Base-by-base conservation (phyloP, 2,888 invertebrate species). In the Polydrusus tereticollis region DNA sequence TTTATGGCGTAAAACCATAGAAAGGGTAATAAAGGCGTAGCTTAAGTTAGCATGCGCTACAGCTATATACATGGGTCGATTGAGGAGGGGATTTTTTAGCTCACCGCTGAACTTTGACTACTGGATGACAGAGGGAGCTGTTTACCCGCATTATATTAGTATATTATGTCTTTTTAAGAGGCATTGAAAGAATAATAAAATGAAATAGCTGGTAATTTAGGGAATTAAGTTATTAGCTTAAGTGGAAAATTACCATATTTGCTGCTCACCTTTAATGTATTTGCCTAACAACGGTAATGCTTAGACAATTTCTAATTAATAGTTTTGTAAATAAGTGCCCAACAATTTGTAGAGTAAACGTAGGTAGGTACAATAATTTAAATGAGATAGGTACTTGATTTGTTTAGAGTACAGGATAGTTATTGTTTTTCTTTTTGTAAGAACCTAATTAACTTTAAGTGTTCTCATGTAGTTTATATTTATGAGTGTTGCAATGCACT, bases 1-100 rank as follows among this genome's bases (percentile, higher is more conserved):
- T 80, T 82, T 81, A 84, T 85, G 82, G 81, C 82, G 82, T 82
- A 83, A 69, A 74, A 38, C 38, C 70, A 73, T 71, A 68, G 82
- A 78, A 77, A 80, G 82, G 80, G 78, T 71, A 78, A 69, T 72
- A 75, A 76, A 77, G 81, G 80, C 78, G 80, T 77, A 58, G 57
- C 72, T 75, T 75, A 47, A 45, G 41, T 73, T 33, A 64, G 67
- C 74, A 60, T 71, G 75, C 74, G 74, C 72, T 36, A 33, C 64
- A 18, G 26, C 43, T 8, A 38, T 41, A 12, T 36, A 38, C 14
- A 1, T 23, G 8, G 8, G 10, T 64, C 36, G 38, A 38, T 52
- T 63, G 8, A 16, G n/a, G 21, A n/a, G 52, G 50, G 23, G 18
- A 45, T 26, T n/a, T 29, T 45, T 12, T 10, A 12, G 29, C 6